Percentiles rank a stretch among this genome's conserved stretches.
Conservation (phyloP, 1,140 invertebrate genomes). For the Pectinophora gossypiella region DNA sequence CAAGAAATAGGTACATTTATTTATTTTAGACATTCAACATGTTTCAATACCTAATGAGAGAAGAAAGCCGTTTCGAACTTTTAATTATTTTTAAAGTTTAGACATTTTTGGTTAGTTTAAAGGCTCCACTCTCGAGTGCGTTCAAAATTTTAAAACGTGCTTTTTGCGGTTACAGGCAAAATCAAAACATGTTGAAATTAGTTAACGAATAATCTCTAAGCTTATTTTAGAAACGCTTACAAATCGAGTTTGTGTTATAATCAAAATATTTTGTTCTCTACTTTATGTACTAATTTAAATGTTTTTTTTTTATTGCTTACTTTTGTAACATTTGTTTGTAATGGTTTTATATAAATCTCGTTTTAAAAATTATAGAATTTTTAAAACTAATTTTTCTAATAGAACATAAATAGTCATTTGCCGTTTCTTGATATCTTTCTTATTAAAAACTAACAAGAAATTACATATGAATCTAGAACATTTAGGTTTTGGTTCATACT, state of each 20-base stretch:
- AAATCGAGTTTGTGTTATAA: background rate
- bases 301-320: no score
- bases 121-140: background rate
- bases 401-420: no score
- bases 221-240: conserved; percentile 2
- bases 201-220: background rate
- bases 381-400: no score
- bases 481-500: no score
- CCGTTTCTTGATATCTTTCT: no score
- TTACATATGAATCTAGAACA: no score
- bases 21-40: conserved; percentile 29
- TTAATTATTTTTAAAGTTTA: background rate
- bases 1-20: conserved; percentile 26
- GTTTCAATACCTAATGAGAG: conserved; percentile 20
- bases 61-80: conserved; percentile 7
- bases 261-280: background rate
- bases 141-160: background rate
- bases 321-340: no score
- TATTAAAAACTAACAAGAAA: no score
- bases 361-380: no score
- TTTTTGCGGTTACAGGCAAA: background rate
- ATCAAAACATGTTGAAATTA: conserved; percentile 39
- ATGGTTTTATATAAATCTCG: no score
- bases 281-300: no score
- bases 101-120: background rate